Base-by-base conservation (phyloP, 2,888 invertebrate genomes). In the Hirtodrosophila alboralis region DNA sequence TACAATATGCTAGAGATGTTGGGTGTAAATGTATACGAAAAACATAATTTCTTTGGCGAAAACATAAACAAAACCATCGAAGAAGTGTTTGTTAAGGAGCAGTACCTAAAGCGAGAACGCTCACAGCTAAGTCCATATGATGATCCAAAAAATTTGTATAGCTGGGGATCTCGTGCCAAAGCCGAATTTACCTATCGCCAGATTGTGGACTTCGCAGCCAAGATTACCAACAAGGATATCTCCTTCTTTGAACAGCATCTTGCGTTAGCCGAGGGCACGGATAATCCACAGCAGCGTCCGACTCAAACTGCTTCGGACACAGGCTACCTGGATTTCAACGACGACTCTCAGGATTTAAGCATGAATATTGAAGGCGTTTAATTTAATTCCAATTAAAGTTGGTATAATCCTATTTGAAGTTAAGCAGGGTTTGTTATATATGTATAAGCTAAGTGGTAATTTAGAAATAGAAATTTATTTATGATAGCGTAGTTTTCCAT, bases 81-180 rank as follows among this genome's bases (percentile, higher is more conserved):
- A 9, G 86, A 84, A 5, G 68, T 65, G 0, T 86, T 75, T 6
- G 80, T 85, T 0, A 74, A 58, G 9, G 77, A 80, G 8, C 47
- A 62, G 8, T 81, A 86, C 37, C 44, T 81, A 0, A 74, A 68
- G 13, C 65, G 84, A 1, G 66, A 72, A 7, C 77, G 84, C 3
- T 58, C 66, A 0, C 60, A 71, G 7, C 18, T 70, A 0, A 69
- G 18, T 44, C 44, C 69, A 18, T 72, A 54, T 12, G 72, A 77
- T 1, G 77, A 86, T 16, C 27, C 57, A 9, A 84, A 75, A 26
- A 23, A 13, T 1, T 56, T 10, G 27, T 70, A 64, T 10, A 44
- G 48, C 4, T 81, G 84, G 81, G 81, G 86, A 0, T 9, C 12
- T 7, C 75, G 86, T 0, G 72, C 81, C 2, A 80, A 72, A 8